Evolutionary conservation across 2,797 vertebrate genomes (phyloP).

Genomic region (Rhincodon typus): DNA sequence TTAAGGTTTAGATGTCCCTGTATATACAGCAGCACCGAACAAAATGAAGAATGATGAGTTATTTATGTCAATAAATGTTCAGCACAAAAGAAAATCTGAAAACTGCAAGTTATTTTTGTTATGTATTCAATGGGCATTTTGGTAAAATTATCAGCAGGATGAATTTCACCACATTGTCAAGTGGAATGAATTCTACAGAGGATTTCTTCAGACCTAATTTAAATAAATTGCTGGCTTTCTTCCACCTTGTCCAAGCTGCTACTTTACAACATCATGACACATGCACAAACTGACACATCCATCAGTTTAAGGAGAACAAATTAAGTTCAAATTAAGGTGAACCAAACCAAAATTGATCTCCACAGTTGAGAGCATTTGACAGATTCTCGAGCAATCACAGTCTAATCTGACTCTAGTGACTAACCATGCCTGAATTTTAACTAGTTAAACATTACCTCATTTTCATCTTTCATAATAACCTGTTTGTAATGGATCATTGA

Average conservation of each 20-base stretch:
- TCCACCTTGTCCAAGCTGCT: neutral
- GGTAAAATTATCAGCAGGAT: neutral
- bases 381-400: neutral
- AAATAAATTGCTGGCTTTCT: neutral
- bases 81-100: neutral
- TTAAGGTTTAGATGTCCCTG: neutral
- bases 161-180: neutral
- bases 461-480: neutral
- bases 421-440: neutral
- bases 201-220: neutral
- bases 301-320: neutral
- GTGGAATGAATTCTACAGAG: neutral
- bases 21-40: neutral
- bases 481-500: neutral
- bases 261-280: neutral
- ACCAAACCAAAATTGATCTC: neutral
- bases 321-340: constrained; percentile 22
- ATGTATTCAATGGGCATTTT: neutral
- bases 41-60: neutral
- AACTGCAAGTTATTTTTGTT: neutral
- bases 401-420: neutral
- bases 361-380: neutral
- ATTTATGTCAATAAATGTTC: neutral
- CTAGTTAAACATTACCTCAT: neutral
- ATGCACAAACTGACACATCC: neutral